Evolutionary conservation across 1,140 invertebrate species (phyloP).

Genomic region (Microplitis demolitor): DNA sequence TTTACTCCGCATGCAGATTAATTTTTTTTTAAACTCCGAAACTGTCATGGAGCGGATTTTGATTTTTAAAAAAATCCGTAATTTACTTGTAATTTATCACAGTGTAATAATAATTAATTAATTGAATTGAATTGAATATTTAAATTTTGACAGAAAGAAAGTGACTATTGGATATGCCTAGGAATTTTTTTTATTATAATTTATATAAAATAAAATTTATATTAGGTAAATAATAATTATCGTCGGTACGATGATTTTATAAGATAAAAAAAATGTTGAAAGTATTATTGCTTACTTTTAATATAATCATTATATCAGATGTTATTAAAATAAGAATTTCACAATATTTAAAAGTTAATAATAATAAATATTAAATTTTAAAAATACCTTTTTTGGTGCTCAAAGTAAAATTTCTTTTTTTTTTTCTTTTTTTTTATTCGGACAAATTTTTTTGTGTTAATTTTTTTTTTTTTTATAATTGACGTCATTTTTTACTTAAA

Average conservation of each 20-base stretch:
- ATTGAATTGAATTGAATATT: too few species aligned
- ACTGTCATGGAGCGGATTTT: too few species aligned
- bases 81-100: too few species aligned
- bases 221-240: neutral
- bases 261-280: conserved; percentile 48
- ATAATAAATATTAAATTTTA: conserved; percentile 2
- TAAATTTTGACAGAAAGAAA: too few species aligned
- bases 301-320: conserved; percentile 46
- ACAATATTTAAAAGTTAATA: conserved; percentile 26
- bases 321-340: conserved; percentile 37
- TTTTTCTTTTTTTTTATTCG: neutral
- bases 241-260: neutral
- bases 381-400: conserved; percentile 23
- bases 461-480: too few species aligned
- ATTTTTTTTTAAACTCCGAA: too few species aligned
- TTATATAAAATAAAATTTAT: neutral
- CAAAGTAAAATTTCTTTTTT: conserved; percentile 12
- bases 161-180: too few species aligned
- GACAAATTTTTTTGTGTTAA: too few species aligned
- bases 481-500: too few species aligned
- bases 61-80: too few species aligned
- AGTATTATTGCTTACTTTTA: conserved; percentile 55
- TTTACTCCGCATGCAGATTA: too few species aligned
- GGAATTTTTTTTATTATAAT: neutral
- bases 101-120: too few species aligned